phyloP scores from a whole-genome alignment of 2,888 invertebrate genomes.

The Barypeithes pellucidus region DNA sequence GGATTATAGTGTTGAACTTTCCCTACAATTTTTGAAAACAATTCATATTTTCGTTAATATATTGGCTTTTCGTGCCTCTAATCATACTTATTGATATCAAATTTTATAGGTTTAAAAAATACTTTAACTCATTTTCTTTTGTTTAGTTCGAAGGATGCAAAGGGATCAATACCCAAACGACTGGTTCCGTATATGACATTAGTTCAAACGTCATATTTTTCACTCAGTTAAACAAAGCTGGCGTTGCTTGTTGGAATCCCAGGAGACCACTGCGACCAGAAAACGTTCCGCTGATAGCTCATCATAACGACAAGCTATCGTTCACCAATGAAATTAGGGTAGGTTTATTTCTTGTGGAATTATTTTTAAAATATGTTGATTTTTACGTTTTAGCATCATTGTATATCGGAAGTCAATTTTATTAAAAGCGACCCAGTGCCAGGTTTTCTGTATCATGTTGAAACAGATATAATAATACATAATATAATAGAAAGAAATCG shows the following conservation, averaged over 20 bases:
- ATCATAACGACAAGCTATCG: conserved; percentile 78
- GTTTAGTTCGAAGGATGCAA: conserved; percentile 79
- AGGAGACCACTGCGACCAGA: conserved; percentile 77
- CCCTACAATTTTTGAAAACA: no score
- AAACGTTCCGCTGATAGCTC: conserved; percentile 79
- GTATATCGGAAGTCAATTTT: neutral
- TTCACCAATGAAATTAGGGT: conserved; percentile 88
- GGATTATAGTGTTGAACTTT: no score
- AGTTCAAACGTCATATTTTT: conserved; percentile 82
- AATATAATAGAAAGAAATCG: no score
- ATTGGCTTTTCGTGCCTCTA: no score
- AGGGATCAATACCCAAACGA: conserved; percentile 82
- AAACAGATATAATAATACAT: no score
- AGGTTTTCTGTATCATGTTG: no score
- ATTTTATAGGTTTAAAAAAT: no score
- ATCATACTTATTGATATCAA: no score
- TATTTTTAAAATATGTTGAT: no score
- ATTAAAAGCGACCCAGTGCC: no score
- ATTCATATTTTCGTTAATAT: no score
- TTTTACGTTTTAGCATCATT: no score
- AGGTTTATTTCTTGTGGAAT: conserved; percentile 52
- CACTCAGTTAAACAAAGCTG: conserved; percentile 84
- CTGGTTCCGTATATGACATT: conserved; percentile 81
- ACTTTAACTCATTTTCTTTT: conserved; percentile 18
- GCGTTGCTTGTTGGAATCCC: conserved; percentile 87